Base-by-base conservation (phyloP, 1,140 invertebrate genomes). In the Mactra quadrangularis region DNA sequence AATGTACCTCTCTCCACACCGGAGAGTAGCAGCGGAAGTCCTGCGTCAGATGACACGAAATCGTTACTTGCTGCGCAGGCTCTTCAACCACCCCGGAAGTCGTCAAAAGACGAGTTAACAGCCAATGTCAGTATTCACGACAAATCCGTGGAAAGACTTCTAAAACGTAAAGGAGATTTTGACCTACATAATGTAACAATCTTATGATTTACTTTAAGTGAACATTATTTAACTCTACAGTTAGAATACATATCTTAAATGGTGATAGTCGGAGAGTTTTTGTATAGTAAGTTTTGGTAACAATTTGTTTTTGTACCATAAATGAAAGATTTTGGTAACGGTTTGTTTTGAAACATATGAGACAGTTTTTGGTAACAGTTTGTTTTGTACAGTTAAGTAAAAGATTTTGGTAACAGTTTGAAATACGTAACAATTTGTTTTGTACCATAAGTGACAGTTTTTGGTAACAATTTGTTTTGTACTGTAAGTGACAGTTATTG, bases 1-100 rank as follows among this genome's bases (percentile, higher is more conserved):
- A 88, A 91, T 71, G 90, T 90, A 11, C 90, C 90, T 0, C 72
- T 91, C 45, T 87, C 85, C 72, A 86, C 85, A 55, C 88, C 89
- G 57, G 90, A 91, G 64, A 90, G 87, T 70, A 90, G 89, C 82
- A 90, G 89, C 72, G 71, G 62, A 52, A 68, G 74, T 35, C 85
- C 85, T 15, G 84, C 79, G 76, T 85, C 83, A 22, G 85, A 87
- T 41, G 64, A 72, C 45, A 71, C 55, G 7, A 59, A 45, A 62
- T 79, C 57, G 31, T 31, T 72, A 13, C 41, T 71, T 15, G 64
- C 66, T n/a, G 75, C 59, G 19, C 74, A 72, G 57, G 75, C 82
- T 0, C 45, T 78, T 35, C 74, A 72, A 35, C 81, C 45, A 41
- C 84, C 9, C 59, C 62, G 82, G 64, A 85, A 70, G 60, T 83